A percentile compares a stretch with the other conserved stretches of the same genome.
These are phyloP conservation scores for Meteorus colon DNA, from an alignment of 2,888 invertebrate genomes.

Conservation along the genomic window DNA sequence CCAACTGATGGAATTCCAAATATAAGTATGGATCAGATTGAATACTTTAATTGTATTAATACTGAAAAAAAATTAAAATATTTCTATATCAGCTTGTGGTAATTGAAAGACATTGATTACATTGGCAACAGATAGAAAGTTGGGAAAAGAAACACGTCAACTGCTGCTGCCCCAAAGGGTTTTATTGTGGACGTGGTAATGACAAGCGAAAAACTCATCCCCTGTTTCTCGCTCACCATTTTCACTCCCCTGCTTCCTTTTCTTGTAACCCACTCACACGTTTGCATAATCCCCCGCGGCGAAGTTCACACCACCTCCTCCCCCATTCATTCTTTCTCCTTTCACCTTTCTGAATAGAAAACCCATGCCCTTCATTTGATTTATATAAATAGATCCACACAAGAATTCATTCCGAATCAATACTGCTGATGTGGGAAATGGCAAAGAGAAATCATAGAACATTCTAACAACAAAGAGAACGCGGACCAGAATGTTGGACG, in stretches of 20 bases:
- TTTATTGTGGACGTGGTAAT: slow-evolving; percentile 61
- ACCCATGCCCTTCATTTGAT: neutral
- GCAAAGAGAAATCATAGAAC: neutral
- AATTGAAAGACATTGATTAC: neutral
- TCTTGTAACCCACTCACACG: slow-evolving; percentile 48
- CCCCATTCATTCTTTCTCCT: slow-evolving; percentile 39
- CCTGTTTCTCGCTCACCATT: slow-evolving; percentile 37
- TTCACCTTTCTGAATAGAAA: neutral
- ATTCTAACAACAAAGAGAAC: slow-evolving; percentile 23
- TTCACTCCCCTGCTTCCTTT: slow-evolving; percentile 47
- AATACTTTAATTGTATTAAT: slow-evolving; percentile 25
- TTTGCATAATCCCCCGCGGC: slow-evolving; percentile 68
- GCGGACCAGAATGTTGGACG: slow-evolving; percentile 40
- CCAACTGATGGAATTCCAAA: no score
- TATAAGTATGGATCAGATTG: no score
- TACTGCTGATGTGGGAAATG: neutral
- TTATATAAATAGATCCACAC: neutral
- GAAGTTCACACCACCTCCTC: slow-evolving; percentile 60
- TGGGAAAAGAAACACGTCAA: neutral
- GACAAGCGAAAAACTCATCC: slow-evolving; percentile 62
- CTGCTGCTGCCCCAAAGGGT: slow-evolving; percentile 38
- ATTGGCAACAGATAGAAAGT: neutral
- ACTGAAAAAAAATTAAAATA: neutral
- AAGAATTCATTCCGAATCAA: neutral
- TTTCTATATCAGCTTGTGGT: neutral